A percentile compares a stretch with the other conserved stretches of the same genome.
phyloP scores from a whole-genome alignment of 2,888 invertebrate genomes.

The Hermaeophaga mercurialis region DNA sequence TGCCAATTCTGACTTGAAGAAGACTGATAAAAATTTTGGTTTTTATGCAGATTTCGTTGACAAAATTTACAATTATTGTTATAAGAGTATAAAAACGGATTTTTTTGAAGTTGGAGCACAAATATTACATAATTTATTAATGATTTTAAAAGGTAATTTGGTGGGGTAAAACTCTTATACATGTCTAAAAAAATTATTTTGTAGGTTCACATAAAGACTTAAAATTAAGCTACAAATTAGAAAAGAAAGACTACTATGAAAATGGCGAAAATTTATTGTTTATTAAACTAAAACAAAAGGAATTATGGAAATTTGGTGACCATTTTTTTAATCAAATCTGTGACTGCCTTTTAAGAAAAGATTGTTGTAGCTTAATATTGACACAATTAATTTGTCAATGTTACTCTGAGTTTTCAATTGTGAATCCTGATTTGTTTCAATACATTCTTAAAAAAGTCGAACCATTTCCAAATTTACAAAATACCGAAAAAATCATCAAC shows the following conservation, averaged over 20 bases:
- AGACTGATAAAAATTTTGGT: conserved; percentile 25
- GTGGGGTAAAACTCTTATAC: neutral
- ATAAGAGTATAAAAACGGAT: conserved; percentile 27
- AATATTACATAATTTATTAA: conserved; percentile 38
- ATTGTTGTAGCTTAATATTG: conserved; percentile 23
- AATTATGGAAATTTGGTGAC: conserved; percentile 31
- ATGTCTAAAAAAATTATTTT: conserved; percentile 6
- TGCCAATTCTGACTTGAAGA: conserved; percentile 31
- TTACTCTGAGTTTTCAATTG: conserved; percentile 11
- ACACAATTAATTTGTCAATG: conserved; percentile 28
- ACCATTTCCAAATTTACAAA: conserved; percentile 23
- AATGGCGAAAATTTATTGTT: conserved; percentile 36
- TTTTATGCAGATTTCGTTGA: conserved; percentile 34
- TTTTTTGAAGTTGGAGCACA: conserved; percentile 39
- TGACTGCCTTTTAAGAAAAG: conserved; percentile 19
- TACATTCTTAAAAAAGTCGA: conserved; percentile 16
- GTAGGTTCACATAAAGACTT: conserved; percentile 33
- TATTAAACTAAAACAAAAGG: conserved; percentile 22
- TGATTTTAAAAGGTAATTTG: conserved; percentile 29
- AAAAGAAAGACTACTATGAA: conserved; percentile 36
- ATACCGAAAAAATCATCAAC: conserved; percentile 32
- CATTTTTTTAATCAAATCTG: conserved; percentile 17
- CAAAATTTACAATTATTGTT: conserved; percentile 34
- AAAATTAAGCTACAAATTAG: conserved; percentile 35
- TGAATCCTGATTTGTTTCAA: conserved; percentile 19